Base-by-base conservation (phyloP, 2,888 invertebrate genomes). In the Galerucella calmariensis region DNA sequence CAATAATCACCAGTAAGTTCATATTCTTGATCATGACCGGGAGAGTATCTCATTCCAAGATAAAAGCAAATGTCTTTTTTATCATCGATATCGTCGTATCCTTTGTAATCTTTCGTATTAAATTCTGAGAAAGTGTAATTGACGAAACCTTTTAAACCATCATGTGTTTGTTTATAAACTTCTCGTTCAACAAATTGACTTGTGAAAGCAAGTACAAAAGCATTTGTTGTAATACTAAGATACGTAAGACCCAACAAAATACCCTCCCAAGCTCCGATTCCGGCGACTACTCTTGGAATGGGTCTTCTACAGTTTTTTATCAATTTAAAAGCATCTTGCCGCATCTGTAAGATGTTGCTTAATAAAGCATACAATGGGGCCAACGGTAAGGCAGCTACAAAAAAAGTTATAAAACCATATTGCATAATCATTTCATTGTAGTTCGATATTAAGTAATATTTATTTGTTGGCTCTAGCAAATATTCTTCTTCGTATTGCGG, bases 321-420 rank as follows among this genome's bases (percentile, higher is more conserved):
- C 27, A 84, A 74, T 71, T 83, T 83, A 35, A 75, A 77, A 8
- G 85, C 83, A 66, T 83, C 83, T 14, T 82, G 66, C 44, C 88
- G 86, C 73, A 92, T 88, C 85, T 92, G 92, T 53, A 92, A 85
- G 65, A 91, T 84, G 83, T 92, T 93, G 83, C 92, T 92, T 56
- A 92, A 72, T 35, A 92, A 83, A 2, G 91, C 91, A 81, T 90
- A 91, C 20, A 92, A 82, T 1, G 92, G 92, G n/a, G 91, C 92
- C 67, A 93, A 85, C 1, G 92, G 92, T 83, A 92, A 92, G 0
- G 91, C 91, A 11, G 91, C 90, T 46, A 91, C 91, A 83, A 92
- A 92, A 67, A 92, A 88, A 1, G 91, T 91, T 67, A 92, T 89
- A 82, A 91, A 91, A 2, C 92, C 92, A 84, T 90, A 92, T 85